A percentile compares a stretch with the other conserved stretches of the same genome.
Conservation (phyloP, 2,113 vertebrate species). For the Dromiciops gliroides region DNA sequence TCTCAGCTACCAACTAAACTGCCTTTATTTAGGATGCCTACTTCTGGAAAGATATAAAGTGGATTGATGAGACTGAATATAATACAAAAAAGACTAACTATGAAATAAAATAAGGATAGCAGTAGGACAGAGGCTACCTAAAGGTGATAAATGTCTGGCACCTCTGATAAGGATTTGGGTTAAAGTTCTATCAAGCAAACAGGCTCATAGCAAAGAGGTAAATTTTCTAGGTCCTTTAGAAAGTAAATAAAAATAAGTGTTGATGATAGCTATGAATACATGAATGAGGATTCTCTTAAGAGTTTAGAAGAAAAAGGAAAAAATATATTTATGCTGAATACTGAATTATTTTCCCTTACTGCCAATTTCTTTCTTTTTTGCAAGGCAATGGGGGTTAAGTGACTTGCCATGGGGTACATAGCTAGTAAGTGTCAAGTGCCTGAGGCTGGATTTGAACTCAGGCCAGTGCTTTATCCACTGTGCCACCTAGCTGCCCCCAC, state of each 20-base stretch:
- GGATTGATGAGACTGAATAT: not conserved
- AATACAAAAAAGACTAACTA: not conserved
- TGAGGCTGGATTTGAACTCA: too few species aligned
- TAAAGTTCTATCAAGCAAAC: slow-evolving; percentile 26
- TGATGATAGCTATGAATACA: not conserved
- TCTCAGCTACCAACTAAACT: not conserved
- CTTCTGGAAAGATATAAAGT: not conserved
- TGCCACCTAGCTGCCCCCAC: too few species aligned
- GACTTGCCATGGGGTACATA: too few species aligned
- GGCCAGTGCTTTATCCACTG: too few species aligned
- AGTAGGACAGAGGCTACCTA: not conserved
- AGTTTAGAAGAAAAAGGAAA: not conserved
- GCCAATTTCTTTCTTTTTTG: too few species aligned
- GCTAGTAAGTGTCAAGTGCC: too few species aligned
- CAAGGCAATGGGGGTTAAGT: too few species aligned
- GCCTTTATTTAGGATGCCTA: not conserved
- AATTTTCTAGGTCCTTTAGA: slow-evolving; percentile 3
- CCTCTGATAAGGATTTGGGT: not conserved
- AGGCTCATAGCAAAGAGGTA: not conserved
- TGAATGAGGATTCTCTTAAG: slow-evolving; percentile 4
- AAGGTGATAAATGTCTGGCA: not conserved
- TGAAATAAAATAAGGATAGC: not conserved
- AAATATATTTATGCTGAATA: not conserved
- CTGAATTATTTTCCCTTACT: not conserved
- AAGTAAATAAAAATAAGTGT: slow-evolving; percentile 45